Percentiles rank a stretch among this genome's conserved stretches.
phyloP scores from a whole-genome alignment of 2,797 vertebrate genomes.

The Gorsachius magnificus region DNA sequence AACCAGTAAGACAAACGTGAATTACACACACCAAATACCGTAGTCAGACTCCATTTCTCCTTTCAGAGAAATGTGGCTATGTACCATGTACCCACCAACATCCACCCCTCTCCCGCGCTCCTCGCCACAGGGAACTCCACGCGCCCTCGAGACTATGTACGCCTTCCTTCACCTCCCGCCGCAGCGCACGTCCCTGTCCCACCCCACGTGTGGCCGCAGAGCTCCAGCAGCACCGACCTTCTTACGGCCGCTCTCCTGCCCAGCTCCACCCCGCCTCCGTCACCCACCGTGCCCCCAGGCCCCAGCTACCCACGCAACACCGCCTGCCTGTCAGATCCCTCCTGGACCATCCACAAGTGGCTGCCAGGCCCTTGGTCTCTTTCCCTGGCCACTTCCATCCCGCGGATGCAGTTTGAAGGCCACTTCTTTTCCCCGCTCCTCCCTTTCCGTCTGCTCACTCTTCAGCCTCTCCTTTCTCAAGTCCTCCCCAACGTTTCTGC shows the following conservation, averaged over 20 bases:
- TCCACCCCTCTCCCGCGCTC: not conserved
- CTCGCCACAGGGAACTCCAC: not conserved
- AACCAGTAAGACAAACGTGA: not conserved
- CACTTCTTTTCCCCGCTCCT: not conserved
- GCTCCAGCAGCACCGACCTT: not conserved
- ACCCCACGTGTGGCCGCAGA: fast-evolving
- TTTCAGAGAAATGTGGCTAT: not conserved
- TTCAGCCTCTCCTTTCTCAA: not conserved
- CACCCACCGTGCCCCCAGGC: not conserved
- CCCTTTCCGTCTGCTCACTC: not conserved
- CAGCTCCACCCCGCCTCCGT: fast-evolving
- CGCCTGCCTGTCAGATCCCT: not conserved
- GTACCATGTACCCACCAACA: not conserved
- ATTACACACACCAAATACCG: not conserved
- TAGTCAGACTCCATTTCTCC: not conserved
- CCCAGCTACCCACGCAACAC: fast-evolving
- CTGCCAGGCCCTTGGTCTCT: not conserved
- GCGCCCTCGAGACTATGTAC: fast-evolving
- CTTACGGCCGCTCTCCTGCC: not conserved
- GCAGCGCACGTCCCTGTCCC: fast-evolving
- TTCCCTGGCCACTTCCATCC: not conserved
- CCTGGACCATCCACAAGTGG: not conserved
- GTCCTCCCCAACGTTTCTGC: not conserved
- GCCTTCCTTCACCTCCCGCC: fast-evolving
- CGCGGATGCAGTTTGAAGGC: fast-evolving